These are phyloP conservation scores for Agapetus fuscipes DNA, from an alignment of 2,888 invertebrate genomes.

Conservation along the genomic window DNA sequence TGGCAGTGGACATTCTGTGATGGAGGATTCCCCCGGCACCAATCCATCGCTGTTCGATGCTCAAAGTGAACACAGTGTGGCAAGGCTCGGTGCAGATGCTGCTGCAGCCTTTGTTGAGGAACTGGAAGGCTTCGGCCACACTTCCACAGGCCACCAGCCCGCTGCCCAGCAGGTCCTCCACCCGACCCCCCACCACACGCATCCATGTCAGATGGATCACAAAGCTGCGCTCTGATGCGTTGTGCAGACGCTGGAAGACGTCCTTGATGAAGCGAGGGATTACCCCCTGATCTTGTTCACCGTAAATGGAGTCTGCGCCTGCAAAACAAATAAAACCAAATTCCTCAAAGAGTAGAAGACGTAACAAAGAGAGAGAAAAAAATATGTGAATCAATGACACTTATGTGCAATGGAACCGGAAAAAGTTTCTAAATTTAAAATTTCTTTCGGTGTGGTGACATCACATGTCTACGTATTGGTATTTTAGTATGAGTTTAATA, in stretches of 20 bases:
- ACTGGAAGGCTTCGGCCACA: constrained; percentile 64
- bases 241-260: constrained; percentile 55
- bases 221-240: constrained; percentile 54
- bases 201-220: constrained; percentile 63
- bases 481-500: background rate
- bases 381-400: too few relatives aligned
- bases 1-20: constrained; percentile 62
- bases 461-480: too few relatives aligned
- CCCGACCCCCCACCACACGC: constrained; percentile 59
- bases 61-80: constrained; percentile 62
- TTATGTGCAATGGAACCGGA: background rate
- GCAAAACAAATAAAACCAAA: constrained; percentile 23
- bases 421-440: too few relatives aligned
- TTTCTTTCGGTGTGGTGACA: background rate
- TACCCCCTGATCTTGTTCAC: constrained; percentile 62
- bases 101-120: constrained; percentile 56
- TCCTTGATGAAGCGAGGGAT: constrained; percentile 63
- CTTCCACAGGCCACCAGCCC: constrained; percentile 48
- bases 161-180: constrained; percentile 49
- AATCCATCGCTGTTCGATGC: constrained; percentile 66
- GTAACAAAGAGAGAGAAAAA: too few relatives aligned
- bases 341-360: too few relatives aligned
- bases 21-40: constrained; percentile 56
- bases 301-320: constrained; percentile 46
- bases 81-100: constrained; percentile 45